These are phyloP conservation scores for Helobdella robusta DNA, from an alignment of 2,888 invertebrate species.

Conservation along the genomic window DNA sequence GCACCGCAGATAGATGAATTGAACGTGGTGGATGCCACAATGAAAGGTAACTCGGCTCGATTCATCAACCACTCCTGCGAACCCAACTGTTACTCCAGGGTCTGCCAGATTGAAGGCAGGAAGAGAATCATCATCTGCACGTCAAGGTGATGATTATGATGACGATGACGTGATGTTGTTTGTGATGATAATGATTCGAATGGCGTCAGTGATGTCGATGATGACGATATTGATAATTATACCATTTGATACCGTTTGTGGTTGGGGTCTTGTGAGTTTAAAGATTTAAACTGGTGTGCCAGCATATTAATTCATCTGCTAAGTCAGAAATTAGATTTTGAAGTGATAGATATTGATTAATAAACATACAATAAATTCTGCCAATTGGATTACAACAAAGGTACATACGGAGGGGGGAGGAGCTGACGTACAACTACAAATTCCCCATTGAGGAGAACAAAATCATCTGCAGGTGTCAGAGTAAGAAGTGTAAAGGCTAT, in stretches of 20 bases:
- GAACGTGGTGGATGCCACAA: conserved; percentile 93
- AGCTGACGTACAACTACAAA: conserved; percentile 92
- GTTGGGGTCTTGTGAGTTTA: too few species aligned
- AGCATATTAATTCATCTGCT: neutral
- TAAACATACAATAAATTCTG: neutral
- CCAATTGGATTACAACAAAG: conserved; percentile 43
- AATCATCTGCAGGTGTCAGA: conserved; percentile 87
- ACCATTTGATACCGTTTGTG: too few species aligned
- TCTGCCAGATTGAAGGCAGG: conserved; percentile 76
- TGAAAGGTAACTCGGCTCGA: conserved; percentile 92
- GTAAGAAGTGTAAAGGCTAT: conserved; percentile 85
- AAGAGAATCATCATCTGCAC: conserved; percentile 65
- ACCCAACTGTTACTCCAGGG: conserved; percentile 93
- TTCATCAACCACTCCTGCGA: conserved; percentile 98
- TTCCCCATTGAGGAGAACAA: conserved; percentile 87
- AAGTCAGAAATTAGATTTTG: neutral
- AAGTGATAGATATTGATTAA: neutral
- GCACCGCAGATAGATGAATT: conserved; percentile 68
- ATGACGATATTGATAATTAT: too few species aligned
- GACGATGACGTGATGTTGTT: too few species aligned
- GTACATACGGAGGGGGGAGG: conserved; percentile 77
- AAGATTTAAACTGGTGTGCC: too few species aligned
- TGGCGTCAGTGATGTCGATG: too few species aligned
- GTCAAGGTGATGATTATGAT: too few species aligned
- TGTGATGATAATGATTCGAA: too few species aligned